These are phyloP conservation scores for Tachysurus fulvidraco DNA, from an alignment of 2,113 vertebrate genomes.

Conservation along the genomic window DNA sequence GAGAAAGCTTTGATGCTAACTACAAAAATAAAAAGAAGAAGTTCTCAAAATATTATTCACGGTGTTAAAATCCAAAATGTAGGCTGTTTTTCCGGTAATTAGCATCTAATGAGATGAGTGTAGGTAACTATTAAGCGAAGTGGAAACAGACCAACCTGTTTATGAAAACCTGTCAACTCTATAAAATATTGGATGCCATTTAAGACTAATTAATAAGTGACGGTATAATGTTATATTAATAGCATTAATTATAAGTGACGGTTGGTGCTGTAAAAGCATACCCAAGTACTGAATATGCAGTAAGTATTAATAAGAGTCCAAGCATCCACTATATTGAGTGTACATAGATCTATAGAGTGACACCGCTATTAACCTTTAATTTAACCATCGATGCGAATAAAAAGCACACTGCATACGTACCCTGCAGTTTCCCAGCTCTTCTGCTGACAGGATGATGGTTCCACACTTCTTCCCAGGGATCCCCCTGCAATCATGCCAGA, in stretches of 20 bases:
- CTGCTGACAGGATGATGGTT: constrained; percentile 70
- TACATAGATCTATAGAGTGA: background rate
- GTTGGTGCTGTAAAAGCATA: background rate
- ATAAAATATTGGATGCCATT: background rate
- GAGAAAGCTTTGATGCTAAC: background rate
- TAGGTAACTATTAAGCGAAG: background rate
- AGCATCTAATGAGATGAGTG: background rate
- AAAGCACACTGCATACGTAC: constrained; percentile 60
- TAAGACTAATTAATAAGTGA: background rate
- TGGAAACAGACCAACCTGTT: background rate
- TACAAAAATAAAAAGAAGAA: background rate
- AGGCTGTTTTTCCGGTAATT: background rate
- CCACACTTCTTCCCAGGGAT: constrained; percentile 77
- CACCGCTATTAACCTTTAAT: background rate
- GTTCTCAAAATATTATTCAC: background rate
- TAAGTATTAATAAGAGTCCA: background rate
- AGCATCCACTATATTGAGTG: background rate
- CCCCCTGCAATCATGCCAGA: constrained; percentile 64
- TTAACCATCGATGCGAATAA: background rate
- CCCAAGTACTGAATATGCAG: background rate
- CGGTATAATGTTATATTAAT: no score
- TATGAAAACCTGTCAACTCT: background rate
- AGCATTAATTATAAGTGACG: background rate
- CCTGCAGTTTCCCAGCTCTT: constrained; percentile 77
- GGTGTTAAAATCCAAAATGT: background rate